Conservation (phyloP, 2,888 invertebrate species). For the Criorhina ranunculi region DNA sequence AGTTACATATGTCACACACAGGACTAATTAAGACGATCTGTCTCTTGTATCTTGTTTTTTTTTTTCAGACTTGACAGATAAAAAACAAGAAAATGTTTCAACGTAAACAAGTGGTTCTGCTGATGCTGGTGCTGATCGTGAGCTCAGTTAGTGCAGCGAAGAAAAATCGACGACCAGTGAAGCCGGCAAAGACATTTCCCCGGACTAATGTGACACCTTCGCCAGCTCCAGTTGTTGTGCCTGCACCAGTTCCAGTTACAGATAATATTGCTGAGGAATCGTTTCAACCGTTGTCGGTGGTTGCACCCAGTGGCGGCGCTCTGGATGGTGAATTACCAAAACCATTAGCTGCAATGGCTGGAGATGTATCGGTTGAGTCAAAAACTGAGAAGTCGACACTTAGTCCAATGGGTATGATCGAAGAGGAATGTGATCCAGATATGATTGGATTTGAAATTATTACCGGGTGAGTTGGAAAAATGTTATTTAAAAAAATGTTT, state of each 20-base stretch:
- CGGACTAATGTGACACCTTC: constrained; percentile 83
- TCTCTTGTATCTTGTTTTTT: constrained; percentile 8
- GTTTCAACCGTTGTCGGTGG: constrained; percentile 68
- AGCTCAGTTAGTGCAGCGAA: constrained; percentile 82
- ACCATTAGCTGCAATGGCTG: constrained; percentile 79
- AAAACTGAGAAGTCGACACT: constrained; percentile 80
- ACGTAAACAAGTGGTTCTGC: constrained; percentile 81
- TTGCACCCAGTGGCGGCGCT: constrained; percentile 71
- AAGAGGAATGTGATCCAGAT: constrained; percentile 94
- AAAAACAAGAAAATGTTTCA: constrained; percentile 83
- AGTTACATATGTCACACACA: constrained; percentile 63
- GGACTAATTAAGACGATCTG: constrained; percentile 10
- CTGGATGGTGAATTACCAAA: constrained; percentile 82
- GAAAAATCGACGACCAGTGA: constrained; percentile 83
- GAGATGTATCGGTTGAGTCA: constrained; percentile 79
- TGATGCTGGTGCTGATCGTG: constrained; percentile 82
- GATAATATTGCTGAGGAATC: constrained; percentile 78
- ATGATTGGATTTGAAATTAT: constrained; percentile 97
- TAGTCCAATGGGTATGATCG: constrained; percentile 78
- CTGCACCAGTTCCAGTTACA: constrained; percentile 61
- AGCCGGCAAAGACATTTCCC: constrained; percentile 83
- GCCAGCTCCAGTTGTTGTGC: constrained; percentile 77
- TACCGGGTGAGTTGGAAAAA: constrained; percentile 88
- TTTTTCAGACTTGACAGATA: constrained; percentile 63
- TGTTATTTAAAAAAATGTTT: neutral